These are phyloP conservation scores for Molossus molossus DNA, from an alignment of 2,797 vertebrate species.

Conservation along the genomic window DNA sequence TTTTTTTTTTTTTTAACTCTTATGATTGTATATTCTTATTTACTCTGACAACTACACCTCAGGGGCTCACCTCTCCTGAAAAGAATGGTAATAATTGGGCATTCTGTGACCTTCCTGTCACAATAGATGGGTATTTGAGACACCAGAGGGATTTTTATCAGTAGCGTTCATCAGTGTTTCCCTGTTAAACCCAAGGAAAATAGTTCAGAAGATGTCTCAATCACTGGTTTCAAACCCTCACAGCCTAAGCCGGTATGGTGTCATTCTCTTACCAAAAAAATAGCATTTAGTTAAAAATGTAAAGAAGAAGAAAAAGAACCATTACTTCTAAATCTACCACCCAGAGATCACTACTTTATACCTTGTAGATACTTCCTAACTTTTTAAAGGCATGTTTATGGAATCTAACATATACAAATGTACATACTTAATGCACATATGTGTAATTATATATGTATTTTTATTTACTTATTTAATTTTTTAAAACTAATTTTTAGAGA, in stretches of 20 bases:
- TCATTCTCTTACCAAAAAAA: slow-evolving; percentile 47
- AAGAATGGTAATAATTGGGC: slow-evolving; percentile 62
- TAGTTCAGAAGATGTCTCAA: slow-evolving; percentile 47
- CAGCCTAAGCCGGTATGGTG: not conserved
- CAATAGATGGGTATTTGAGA: slow-evolving; percentile 6
- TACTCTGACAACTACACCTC: slow-evolving; percentile 63
- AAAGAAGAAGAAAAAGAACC: not conserved
- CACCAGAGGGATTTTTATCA: not conserved
- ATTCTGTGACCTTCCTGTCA: slow-evolving; percentile 63
- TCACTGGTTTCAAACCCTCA: not conserved
- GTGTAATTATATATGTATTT: not conserved
- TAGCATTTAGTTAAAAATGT: slow-evolving; percentile 33
- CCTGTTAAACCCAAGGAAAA: slow-evolving; percentile 55
- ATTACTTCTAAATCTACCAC: not conserved
- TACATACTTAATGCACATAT: not conserved
- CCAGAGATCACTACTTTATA: not conserved
- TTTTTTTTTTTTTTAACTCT: not conserved
- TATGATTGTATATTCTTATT: slow-evolving; percentile 72
- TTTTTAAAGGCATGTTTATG: slow-evolving; percentile 21
- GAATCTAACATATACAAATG: not conserved
- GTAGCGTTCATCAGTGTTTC: not conserved
- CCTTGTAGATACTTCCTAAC: not conserved
- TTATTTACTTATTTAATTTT: too few species aligned
- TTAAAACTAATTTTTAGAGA: too few species aligned
- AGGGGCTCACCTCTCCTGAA: slow-evolving; percentile 60